These are phyloP conservation scores for Mobula birostris DNA, from an alignment of 2,113 vertebrate species.

Conservation along the genomic window DNA sequence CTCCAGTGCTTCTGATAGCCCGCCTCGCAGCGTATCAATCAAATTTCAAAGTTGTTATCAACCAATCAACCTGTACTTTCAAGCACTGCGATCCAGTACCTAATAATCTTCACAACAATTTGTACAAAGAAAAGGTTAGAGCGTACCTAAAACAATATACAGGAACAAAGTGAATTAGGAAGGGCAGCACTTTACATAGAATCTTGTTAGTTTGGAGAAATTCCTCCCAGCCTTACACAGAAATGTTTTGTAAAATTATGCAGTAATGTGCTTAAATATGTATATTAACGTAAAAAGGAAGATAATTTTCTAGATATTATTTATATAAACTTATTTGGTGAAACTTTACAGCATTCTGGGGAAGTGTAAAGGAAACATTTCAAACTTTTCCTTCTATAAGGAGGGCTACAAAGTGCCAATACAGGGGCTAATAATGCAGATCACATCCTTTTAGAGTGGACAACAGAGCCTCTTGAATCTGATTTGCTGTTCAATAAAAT, in stretches of 20 bases:
- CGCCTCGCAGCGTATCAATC: conserved; percentile 32
- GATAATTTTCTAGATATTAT: background rate
- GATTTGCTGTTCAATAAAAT: no score
- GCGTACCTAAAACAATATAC: conserved; percentile 36
- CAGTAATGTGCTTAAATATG: conserved; percentile 11
- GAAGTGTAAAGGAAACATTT: background rate
- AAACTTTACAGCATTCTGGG: background rate
- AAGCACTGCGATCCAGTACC: conserved; percentile 32
- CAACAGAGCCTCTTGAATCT: no score
- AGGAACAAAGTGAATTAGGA: conserved; percentile 36
- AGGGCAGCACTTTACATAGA: conserved; percentile 30
- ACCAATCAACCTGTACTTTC: conserved; percentile 36
- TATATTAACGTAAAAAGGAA: background rate
- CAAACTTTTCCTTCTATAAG: background rate
- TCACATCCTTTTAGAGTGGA: background rate
- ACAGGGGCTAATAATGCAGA: background rate
- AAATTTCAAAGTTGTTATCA: conserved; percentile 34
- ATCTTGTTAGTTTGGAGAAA: background rate
- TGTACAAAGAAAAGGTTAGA: conserved; percentile 31
- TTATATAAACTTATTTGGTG: background rate
- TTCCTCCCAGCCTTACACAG: background rate
- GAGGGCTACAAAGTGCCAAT: background rate
- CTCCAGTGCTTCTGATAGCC: conserved; percentile 32
- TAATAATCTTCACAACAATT: conserved; percentile 37
- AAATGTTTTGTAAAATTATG: background rate